These are phyloP conservation scores for Schizaphis graminum DNA, from an alignment of 2,888 invertebrate genomes.

Conservation along the genomic window DNA sequence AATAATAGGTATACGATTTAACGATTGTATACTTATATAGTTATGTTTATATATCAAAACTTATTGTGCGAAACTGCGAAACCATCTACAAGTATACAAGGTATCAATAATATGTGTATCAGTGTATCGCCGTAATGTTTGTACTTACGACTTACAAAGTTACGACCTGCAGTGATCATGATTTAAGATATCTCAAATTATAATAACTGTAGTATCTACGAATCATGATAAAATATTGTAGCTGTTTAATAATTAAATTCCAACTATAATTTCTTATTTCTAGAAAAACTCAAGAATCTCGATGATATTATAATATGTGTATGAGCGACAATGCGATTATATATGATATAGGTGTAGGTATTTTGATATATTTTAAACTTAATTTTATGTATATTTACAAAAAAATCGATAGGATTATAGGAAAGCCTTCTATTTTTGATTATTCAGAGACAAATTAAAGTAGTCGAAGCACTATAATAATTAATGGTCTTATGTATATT, in stretches of 20 bases:
- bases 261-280: background rate
- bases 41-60: no score
- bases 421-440: no score
- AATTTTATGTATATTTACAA: no score
- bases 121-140: background rate
- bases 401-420: no score
- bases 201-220: background rate
- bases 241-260: background rate
- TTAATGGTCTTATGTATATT: background rate
- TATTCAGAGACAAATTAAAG: background rate
- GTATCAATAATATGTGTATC: background rate
- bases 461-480: background rate
- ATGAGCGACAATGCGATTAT: background rate
- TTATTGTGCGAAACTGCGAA: no score
- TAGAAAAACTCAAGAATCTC: background rate
- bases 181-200: background rate
- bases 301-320: background rate
- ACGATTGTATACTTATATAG: no score
- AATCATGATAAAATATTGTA: background rate
- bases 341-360: no score
- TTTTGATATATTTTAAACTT: no score
- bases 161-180: background rate
- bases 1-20: no score
- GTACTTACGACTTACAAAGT: background rate
- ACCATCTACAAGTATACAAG: background rate